phyloP scores from a whole-genome alignment of 2,113 vertebrate genomes.

The Myxocyprinus asiaticus region DNA sequence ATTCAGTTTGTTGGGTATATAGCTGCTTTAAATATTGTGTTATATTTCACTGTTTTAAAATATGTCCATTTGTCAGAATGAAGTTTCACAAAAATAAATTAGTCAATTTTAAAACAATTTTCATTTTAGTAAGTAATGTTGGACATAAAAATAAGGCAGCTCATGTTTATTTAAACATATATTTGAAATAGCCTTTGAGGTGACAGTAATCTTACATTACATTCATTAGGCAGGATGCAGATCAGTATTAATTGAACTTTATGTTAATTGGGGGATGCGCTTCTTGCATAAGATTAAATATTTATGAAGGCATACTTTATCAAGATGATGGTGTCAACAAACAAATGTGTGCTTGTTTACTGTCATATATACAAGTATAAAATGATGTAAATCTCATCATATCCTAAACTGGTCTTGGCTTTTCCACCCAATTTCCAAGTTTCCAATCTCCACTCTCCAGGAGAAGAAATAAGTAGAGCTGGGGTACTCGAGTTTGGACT shows the following conservation, averaged over 20 bases:
- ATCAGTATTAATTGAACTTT: conserved; percentile 52
- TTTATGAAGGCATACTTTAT: conserved; percentile 55
- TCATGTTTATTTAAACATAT: conserved; percentile 59
- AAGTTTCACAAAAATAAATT: neutral
- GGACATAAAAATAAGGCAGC: conserved; percentile 53
- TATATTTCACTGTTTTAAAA: neutral
- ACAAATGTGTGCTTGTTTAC: conserved; percentile 19
- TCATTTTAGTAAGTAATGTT: conserved; percentile 22
- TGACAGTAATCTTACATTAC: conserved; percentile 47
- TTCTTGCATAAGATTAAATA: conserved; percentile 53
- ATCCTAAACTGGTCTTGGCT: too few species aligned
- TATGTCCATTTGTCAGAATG: conserved; percentile 12
- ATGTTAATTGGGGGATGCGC: conserved; percentile 51
- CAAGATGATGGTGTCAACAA: conserved; percentile 42
- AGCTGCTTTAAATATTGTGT: conserved; percentile 15
- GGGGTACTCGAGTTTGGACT: too few species aligned
- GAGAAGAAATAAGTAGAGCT: too few species aligned
- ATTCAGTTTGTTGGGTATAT: neutral
- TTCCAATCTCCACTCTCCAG: too few species aligned
- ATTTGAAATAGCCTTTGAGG: conserved; percentile 54
- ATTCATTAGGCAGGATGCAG: conserved; percentile 48
- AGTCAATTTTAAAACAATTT: neutral
- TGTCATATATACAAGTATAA: too few species aligned
- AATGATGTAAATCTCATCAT: too few species aligned
- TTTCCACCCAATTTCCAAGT: too few species aligned